Conservation (phyloP, 2,888 invertebrate species). For the Sinohyriopsis cumingii region DNA sequence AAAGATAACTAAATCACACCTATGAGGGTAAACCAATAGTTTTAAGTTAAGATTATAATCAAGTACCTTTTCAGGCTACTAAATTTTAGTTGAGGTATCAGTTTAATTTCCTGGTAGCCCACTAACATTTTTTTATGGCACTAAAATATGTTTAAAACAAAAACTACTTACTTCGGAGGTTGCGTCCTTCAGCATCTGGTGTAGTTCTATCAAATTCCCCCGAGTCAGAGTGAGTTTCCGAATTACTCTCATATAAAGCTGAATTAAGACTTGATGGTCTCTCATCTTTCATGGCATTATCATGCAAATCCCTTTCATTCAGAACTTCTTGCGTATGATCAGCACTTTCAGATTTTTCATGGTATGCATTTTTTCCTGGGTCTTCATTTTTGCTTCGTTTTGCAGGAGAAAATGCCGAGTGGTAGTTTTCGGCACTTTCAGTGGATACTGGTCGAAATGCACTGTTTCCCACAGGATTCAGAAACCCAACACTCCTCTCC, state of each 20-base stretch:
- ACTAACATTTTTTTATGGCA: too few relatives aligned
- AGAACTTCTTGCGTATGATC: constrained; percentile 24
- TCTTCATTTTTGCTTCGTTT: constrained; percentile 59
- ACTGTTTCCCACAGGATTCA: constrained; percentile 53
- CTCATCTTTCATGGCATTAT: constrained; percentile 54
- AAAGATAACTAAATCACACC: too few relatives aligned
- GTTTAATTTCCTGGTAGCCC: too few relatives aligned
- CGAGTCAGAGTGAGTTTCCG: constrained; percentile 59
- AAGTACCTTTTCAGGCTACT: too few relatives aligned
- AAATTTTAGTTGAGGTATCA: too few relatives aligned
- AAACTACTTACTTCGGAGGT: constrained; percentile 59
- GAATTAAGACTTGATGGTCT: constrained; percentile 61
- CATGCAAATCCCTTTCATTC: constrained; percentile 29
- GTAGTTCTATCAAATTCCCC: constrained; percentile 60
- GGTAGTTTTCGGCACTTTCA: constrained; percentile 52
- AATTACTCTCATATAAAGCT: constrained; percentile 55
- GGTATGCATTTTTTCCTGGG: constrained; percentile 21
- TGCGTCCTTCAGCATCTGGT: constrained; percentile 62
- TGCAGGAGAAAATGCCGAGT: constrained; percentile 65
- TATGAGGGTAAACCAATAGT: too few relatives aligned
- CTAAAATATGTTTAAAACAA: constrained; percentile 3
- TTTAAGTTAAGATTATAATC: too few relatives aligned
- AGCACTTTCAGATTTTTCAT: constrained; percentile 15
- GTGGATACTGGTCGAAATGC: constrained; percentile 62
- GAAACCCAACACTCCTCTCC: constrained; percentile 53